phyloP scores from a whole-genome alignment of 2,797 vertebrate species.

The Capromys pilorides region DNA sequence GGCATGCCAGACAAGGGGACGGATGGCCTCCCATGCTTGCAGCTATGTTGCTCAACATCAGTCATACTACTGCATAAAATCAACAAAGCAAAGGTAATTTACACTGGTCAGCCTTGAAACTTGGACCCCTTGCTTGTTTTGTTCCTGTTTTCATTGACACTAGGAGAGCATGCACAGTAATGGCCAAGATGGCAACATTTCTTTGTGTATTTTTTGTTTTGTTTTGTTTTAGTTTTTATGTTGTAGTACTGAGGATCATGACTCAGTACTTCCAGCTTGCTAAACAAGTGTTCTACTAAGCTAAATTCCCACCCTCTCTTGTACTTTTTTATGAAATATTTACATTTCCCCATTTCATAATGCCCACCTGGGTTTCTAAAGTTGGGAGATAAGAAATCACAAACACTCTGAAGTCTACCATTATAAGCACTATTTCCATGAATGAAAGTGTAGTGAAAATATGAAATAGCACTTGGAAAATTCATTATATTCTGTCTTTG shows the following conservation, averaged over 20 bases:
- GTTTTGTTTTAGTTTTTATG: too few species aligned
- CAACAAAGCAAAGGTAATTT: not conserved
- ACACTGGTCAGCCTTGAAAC: not conserved
- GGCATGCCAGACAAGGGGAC: not conserved
- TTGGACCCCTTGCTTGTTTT: not conserved
- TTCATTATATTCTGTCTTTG: not conserved
- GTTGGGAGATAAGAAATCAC: not conserved
- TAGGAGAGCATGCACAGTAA: not conserved
- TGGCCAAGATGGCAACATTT: not conserved
- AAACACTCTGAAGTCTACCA: not conserved
- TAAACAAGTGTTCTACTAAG: too few species aligned
- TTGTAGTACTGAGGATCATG: too few species aligned
- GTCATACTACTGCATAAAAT: not conserved
- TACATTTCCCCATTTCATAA: conserved; percentile 4
- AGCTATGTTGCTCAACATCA: conserved; percentile 26
- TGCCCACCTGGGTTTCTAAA: not conserved
- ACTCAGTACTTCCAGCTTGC: too few species aligned
- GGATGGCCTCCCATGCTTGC: not conserved
- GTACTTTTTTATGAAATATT: not conserved
- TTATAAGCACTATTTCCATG: not conserved
- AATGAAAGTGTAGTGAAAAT: not conserved
- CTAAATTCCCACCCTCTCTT: too few species aligned
- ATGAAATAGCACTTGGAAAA: not conserved
- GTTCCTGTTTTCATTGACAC: not conserved
- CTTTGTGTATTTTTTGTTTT: too few species aligned